Evolutionary conservation across 2,113 vertebrate species (phyloP), one percentile per base, ranked within the genome.

Genomic region (Anser cygnoides): DNA sequence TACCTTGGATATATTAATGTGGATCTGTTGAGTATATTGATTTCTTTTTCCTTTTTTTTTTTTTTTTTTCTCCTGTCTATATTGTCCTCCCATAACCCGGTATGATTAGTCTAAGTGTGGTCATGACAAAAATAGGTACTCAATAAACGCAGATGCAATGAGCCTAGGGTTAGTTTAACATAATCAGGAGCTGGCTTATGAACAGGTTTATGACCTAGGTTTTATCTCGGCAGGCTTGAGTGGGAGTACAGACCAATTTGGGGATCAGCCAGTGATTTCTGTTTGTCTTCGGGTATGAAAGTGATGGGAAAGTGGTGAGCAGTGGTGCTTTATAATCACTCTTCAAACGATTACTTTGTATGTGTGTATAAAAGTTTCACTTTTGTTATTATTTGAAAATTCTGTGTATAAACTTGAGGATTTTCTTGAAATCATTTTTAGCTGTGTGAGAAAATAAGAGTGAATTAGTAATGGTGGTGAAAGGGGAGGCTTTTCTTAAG

Each of bases 361-460:
- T 41, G 29, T 80, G 79, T 90, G 66, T 93, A 89, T 66, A 43
- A 78, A 89, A 68, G 62, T 79, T 94, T 91, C n/a, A 43, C 46
- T 71, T 96, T 90, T 96, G 83, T 95, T 96, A 87, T 84, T 89
- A 84, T 73, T 68, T 76, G 58, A 81, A 94, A 89, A 96, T 93
- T 92, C 58, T 2, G 10, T 87, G 77, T 93, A 87, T 92, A 96
- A 92, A 89, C 86, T 57, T 54, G 50, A 90, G 89, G 93, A 93
- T 96, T 95, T 91, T 93, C 81, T 85, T 66, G 37, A 73, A 72
- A 82, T 78, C 8, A 19, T 87, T 87, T 90, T 87, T 41, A 78
- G 77, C n/a, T 82, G 13, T 59, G 16, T 62, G 62, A 58, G 67
- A 89, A 78, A 88, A 57, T 59, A 73, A 65, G 13, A 74, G 28